Evolutionary conservation across 92 coral and sea anemone species (phyloP).

Genomic region (Desmophyllum pertusum): DNA sequence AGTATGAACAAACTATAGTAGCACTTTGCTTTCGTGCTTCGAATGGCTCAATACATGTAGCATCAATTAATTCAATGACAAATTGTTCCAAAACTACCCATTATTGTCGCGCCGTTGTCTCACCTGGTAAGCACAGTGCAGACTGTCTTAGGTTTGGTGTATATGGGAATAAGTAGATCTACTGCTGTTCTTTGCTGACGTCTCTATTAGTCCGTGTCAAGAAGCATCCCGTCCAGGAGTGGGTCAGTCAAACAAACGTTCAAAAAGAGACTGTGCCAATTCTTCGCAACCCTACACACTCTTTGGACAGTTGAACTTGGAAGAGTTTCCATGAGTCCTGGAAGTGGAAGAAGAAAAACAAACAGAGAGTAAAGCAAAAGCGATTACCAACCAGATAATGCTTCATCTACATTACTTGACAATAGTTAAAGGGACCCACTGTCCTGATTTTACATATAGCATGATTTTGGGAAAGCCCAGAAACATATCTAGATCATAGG

Average conservation of each 20-base stretch:
- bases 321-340: constrained; percentile 96
- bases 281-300: constrained; percentile 86
- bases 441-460: no score
- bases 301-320: constrained; percentile 95
- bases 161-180: constrained; percentile 84
- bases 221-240: constrained; percentile 81
- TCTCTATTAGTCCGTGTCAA: constrained; percentile 70
- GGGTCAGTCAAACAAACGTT: constrained; percentile 94
- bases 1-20: no score
- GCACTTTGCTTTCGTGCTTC: no score
- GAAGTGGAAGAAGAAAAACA: neutral
- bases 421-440: no score
- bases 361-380: neutral
- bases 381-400: neutral
- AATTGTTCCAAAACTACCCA: no score
- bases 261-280: constrained; percentile 89
- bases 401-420: no score
- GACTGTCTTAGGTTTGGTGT: constrained; percentile 88
- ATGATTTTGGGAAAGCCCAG: no score
- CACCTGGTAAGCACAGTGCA: constrained; percentile 78
- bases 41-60: no score
- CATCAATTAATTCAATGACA: no score
- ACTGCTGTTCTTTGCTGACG: constrained; percentile 64
- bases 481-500: no score
- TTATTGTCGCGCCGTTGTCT: neutral